Evolutionary conservation across 2,888 invertebrate species (phyloP).

Genomic region (Eulithis prunata): DNA sequence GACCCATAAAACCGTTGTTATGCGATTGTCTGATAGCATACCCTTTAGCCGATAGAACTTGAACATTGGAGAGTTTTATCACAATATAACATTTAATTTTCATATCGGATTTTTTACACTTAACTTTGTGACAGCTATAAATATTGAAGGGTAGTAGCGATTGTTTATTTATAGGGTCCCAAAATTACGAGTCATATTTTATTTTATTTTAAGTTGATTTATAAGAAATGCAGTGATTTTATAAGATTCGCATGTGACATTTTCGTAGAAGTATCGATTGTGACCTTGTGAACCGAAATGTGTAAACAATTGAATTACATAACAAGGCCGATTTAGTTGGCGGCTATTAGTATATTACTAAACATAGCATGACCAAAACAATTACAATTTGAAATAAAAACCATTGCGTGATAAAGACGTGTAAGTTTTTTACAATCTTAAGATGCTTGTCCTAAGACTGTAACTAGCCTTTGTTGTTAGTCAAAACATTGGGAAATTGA

Average conservation of each 20-base stretch:
- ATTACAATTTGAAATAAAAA: conserved; percentile 56
- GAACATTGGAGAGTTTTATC: background rate
- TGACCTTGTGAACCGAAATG: conserved; percentile 63
- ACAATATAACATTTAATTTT: background rate
- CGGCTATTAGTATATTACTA: conserved; percentile 54
- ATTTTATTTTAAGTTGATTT: background rate
- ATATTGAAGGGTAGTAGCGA: too few species aligned
- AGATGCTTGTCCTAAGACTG: conserved; percentile 33
- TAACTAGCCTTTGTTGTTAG: conserved; percentile 15
- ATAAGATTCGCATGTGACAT: background rate
- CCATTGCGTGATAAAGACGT: conserved; percentile 49
- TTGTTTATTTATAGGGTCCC: too few species aligned
- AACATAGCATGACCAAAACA: conserved; percentile 63
- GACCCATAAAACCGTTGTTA: background rate
- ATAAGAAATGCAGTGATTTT: too few species aligned
- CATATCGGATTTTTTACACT: too few species aligned
- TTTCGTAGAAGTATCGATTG: conserved; percentile 9
- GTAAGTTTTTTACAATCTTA: conserved; percentile 42
- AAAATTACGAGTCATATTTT: background rate
- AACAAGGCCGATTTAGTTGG: conserved; percentile 64
- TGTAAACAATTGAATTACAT: conserved; percentile 67
- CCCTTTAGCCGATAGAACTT: background rate
- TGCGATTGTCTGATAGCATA: too few species aligned
- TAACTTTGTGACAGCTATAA: too few species aligned
- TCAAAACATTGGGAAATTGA: conserved; percentile 1